Evolutionary conservation across 2,113 vertebrate species (phyloP).

Genomic region (Podarcis muralis): DNA sequence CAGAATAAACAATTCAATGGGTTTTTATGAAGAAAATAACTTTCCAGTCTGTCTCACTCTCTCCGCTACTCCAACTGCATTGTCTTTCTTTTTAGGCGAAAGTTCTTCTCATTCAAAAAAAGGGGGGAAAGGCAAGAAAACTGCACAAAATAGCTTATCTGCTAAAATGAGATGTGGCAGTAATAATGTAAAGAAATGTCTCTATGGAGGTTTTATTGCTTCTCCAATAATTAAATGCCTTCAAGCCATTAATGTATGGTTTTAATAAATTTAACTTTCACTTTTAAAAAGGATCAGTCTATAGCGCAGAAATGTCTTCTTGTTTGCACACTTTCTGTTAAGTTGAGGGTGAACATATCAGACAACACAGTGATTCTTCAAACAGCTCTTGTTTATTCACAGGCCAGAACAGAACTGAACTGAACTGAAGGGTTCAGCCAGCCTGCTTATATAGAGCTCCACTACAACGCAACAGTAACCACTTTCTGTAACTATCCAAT

Average conservation of each 20-base stretch:
- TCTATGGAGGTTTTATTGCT: not conserved
- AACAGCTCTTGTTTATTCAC: too few species aligned
- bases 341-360: too few species aligned
- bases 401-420: too few species aligned
- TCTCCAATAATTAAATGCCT: not conserved
- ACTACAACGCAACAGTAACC: too few species aligned
- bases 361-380: too few species aligned
- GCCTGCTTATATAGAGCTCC: too few species aligned
- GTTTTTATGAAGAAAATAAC: conserved; percentile 4
- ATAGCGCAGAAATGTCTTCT: not conserved
- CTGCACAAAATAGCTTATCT: not conserved
- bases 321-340: not conserved
- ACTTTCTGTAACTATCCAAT: too few species aligned
- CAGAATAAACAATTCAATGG: not conserved
- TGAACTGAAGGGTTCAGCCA: too few species aligned
- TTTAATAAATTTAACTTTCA: not conserved
- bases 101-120: not conserved
- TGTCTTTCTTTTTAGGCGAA: not conserved
- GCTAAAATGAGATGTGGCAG: not conserved
- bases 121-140: not conserved
- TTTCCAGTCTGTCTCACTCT: not conserved
- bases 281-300: not conserved
- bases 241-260: not conserved
- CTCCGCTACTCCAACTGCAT: not conserved
- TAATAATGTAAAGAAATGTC: not conserved